Conservation (phyloP, 2,113 vertebrate genomes). For the Platysternon megacephalum region DNA sequence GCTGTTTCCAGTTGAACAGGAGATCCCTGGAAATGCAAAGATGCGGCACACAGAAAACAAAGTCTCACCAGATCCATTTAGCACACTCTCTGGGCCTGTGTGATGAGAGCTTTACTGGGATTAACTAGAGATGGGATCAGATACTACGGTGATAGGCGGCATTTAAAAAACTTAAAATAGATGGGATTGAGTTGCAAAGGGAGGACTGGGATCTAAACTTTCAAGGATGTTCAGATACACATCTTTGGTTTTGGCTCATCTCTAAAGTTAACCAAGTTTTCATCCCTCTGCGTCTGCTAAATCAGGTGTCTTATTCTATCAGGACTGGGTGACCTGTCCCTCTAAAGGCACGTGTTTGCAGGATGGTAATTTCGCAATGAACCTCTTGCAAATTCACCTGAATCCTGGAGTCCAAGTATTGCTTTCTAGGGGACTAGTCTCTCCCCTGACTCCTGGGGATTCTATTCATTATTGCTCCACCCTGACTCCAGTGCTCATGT, state of each 20-base stretch:
- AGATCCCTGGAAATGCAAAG: background rate
- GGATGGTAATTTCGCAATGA: background rate
- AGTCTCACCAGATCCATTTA: background rate
- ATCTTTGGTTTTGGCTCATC: background rate
- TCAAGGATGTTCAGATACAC: background rate
- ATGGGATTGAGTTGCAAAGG: background rate
- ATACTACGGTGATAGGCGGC: background rate
- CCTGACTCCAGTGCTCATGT: background rate
- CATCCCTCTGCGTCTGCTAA: background rate
- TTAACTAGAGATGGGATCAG: background rate
- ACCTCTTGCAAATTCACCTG: background rate
- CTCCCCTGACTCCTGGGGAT: background rate
- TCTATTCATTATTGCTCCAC: background rate
- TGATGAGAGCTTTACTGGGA: background rate
- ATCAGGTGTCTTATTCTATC: background rate
- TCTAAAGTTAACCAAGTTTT: background rate
- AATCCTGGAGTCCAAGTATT: background rate
- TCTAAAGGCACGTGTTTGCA: background rate
- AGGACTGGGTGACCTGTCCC: rapidly evolving
- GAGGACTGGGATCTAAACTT: background rate
- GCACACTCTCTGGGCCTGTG: background rate
- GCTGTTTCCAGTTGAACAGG: background rate
- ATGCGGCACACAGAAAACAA: background rate
- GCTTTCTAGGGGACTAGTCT: background rate
- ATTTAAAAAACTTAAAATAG: rapidly evolving